Evolutionary conservation across 2,797 vertebrate species (phyloP).

Genomic region (Spatula clypeata): DNA sequence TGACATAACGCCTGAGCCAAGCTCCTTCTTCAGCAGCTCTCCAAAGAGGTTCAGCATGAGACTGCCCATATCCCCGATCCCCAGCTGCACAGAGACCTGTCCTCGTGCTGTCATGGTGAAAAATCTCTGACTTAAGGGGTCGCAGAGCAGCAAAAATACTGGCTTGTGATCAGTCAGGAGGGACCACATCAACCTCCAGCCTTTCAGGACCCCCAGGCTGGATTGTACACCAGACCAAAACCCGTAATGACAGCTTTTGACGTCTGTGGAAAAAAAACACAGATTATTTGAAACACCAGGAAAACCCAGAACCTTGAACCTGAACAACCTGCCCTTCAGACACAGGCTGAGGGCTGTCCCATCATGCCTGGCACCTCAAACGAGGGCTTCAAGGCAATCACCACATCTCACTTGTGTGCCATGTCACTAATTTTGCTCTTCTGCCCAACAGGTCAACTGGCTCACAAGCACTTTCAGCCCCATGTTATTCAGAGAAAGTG

Average conservation of each 20-base stretch:
- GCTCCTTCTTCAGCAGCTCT: constrained; percentile 31
- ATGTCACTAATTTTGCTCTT: accelerated
- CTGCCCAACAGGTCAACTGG: not conserved
- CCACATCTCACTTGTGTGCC: accelerated
- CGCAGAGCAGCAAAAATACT: not conserved
- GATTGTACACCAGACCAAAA: not conserved
- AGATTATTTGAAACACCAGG: not conserved
- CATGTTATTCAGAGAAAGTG: not conserved
- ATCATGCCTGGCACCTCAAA: not conserved
- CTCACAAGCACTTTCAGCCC: not conserved
- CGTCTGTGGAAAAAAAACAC: not conserved
- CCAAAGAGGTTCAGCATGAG: not conserved
- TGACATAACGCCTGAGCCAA: not conserved
- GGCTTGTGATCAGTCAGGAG: not conserved
- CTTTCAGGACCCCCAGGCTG: not conserved
- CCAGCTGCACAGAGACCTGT: not conserved
- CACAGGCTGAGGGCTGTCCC: not conserved
- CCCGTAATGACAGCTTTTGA: not conserved
- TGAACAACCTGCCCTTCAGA: not conserved
- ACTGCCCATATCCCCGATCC: not conserved
- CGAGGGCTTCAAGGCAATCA: not conserved
- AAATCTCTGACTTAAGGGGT: not conserved
- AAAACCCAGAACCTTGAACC: not conserved
- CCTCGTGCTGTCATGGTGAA: not conserved
- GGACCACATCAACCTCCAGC: not conserved